Base-by-base conservation (phyloP, 2,113 vertebrate species). In the Myotis yumanensis region DNA sequence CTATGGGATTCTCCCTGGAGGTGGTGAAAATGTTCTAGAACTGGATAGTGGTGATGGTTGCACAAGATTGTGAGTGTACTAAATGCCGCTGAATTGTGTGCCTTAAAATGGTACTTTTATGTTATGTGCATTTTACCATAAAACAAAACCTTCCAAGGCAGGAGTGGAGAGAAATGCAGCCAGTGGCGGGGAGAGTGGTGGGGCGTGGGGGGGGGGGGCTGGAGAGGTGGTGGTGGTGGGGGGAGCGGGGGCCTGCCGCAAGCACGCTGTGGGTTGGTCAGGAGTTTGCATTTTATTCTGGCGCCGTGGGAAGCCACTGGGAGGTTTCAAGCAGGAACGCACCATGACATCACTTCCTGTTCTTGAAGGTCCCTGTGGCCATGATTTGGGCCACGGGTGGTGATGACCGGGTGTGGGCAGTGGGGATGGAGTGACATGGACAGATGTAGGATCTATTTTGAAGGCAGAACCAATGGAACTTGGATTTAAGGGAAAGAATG, bases 1-100 rank as follows among this genome's bases (percentile, higher is more conserved):
- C 20, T 12, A 28, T 16, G 48, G 88, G 43, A n/a, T 95, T 90
- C 96, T 77, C 69, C 69, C 93, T 90, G 72, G 87, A 79, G 40
- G 57, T 40, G 80, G 87, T 77, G 54, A 62, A 90, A 92, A 43
- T n/a, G 32, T 89, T 92, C 73, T 62, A 57, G 89, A 69, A 73
- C 66, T 69, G 28, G 62, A 43, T 30, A 37, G 35, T 30, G 68
- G 66, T 20, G 51, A 32, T 17, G 59, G 57, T 48, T 73, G 51
- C 32, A 11, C n/a, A 76, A 6, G 3, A 10, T 11, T 1, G 11
- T 4, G n/a, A 81, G 54, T 68, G 52, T 37, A 35, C 68, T 69
- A 28, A 75, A 16, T 8, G 59, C 32, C 30, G 7, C 35, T 37
- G 20, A 73, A 40, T 10, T 20, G 32, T 48, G 7, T 18, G 11